These are phyloP conservation scores for Chaetodon trifasciatus DNA, from an alignment of 2,797 vertebrate genomes.

Conservation along the genomic window DNA sequence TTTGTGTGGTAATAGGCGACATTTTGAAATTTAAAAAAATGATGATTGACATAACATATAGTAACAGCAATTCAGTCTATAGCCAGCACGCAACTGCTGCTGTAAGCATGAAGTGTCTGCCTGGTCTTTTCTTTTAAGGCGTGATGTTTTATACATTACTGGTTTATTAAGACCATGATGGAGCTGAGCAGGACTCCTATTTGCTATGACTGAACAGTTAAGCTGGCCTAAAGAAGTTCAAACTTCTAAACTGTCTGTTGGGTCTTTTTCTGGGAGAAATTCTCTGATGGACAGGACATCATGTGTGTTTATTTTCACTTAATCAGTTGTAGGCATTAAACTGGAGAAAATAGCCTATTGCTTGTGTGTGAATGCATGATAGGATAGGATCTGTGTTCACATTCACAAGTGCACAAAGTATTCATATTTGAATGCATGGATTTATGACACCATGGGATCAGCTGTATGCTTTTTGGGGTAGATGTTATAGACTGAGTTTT, in stretches of 20 bases:
- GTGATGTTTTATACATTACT: slow-evolving; percentile 4
- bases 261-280: background rate
- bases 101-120: background rate
- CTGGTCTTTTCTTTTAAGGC: background rate
- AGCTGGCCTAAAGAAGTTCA: background rate
- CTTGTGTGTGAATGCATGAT: background rate
- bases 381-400: background rate
- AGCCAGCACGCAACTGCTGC: background rate
- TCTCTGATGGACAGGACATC: background rate
- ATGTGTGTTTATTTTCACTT: slow-evolving; percentile 25
- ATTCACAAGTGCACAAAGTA: background rate
- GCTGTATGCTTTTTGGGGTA: background rate
- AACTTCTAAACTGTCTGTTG: background rate
- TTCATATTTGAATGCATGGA: background rate
- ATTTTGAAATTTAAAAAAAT: slow-evolving; percentile 7
- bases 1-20: slow-evolving; percentile 37
- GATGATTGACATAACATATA: slow-evolving; percentile 20
- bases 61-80: background rate
- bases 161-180: background rate
- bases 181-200: background rate
- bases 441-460: background rate
- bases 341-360: background rate
- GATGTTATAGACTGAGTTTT: background rate
- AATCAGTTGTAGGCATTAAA: background rate
- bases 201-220: background rate